Evolutionary conservation across 2,113 vertebrate genomes (phyloP).

Genomic region (Suricata suricatta): DNA sequence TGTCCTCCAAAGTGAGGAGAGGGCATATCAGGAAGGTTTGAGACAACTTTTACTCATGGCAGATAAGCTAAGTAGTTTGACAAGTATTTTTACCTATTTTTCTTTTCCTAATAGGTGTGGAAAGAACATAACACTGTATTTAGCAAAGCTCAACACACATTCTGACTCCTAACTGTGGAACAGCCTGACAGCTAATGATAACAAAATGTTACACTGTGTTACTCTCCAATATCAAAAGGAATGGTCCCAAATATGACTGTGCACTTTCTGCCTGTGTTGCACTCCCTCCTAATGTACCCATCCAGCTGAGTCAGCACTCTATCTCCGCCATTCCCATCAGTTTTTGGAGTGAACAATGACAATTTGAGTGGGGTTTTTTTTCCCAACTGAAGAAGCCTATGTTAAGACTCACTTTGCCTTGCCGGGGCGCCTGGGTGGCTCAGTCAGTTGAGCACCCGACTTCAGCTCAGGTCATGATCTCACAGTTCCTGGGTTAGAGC

Average conservation of each 20-base stretch:
- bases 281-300: neutral
- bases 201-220: constrained; percentile 11
- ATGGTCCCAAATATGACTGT: neutral
- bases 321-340: neutral
- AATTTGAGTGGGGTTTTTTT: neutral
- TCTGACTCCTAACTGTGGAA: constrained; percentile 24
- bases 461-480: too few species aligned
- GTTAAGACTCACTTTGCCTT: neutral
- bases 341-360: neutral
- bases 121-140: constrained; percentile 59
- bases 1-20: neutral
- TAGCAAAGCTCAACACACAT: neutral
- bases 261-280: neutral
- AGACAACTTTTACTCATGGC: neutral
- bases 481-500: too few species aligned
- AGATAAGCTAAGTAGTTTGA: neutral
- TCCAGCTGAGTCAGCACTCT: constrained; percentile 21
- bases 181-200: constrained; percentile 23
- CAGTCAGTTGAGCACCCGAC: too few species aligned
- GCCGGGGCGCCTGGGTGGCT: too few species aligned
- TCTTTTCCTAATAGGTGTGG: constrained; percentile 43
- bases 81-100: constrained; percentile 10
- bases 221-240: constrained; percentile 28
- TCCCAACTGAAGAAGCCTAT: neutral
- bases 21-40: neutral